phyloP scores from a whole-genome alignment of 2,113 vertebrate genomes.

The Planiliza haematocheilus region DNA sequence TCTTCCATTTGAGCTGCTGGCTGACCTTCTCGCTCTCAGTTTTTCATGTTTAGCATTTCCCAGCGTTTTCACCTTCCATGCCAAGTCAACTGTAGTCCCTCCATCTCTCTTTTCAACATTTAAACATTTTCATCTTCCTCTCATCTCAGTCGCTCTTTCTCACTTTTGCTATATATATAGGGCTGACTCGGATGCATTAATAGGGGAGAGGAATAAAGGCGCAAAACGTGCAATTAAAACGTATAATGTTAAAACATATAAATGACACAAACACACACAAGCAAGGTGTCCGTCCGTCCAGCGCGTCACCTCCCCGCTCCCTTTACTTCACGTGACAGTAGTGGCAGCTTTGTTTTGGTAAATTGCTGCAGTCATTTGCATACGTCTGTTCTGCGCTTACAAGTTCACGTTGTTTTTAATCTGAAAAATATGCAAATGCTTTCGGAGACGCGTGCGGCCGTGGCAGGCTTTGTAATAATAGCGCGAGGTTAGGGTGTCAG shows the following conservation, averaged over 20 bases:
- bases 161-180: too few species aligned
- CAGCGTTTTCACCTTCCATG: conserved; percentile 68
- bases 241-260: too few species aligned
- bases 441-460: conserved; percentile 32
- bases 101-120: conserved; percentile 65
- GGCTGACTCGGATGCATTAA: too few species aligned
- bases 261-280: background rate
- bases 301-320: conserved; percentile 2
- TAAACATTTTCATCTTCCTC: background rate
- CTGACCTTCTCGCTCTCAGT: conserved; percentile 74
- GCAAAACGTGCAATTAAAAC: too few species aligned
- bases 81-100: conserved; percentile 60
- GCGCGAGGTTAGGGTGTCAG: conserved; percentile 59
- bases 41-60: conserved; percentile 76
- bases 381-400: conserved; percentile 64
- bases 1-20: conserved; percentile 78
- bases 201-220: too few species aligned
- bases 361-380: conserved; percentile 77
- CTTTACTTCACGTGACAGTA: conserved; percentile 35
- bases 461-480: conserved; percentile 57
- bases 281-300: conserved; percentile 3
- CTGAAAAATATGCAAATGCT: conserved; percentile 70
- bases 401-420: conserved; percentile 76
- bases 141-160: conserved; percentile 1
- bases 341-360: conserved; percentile 74